Conservation (phyloP, 1,140 invertebrate genomes). For the Drosophila simulans region DNA sequence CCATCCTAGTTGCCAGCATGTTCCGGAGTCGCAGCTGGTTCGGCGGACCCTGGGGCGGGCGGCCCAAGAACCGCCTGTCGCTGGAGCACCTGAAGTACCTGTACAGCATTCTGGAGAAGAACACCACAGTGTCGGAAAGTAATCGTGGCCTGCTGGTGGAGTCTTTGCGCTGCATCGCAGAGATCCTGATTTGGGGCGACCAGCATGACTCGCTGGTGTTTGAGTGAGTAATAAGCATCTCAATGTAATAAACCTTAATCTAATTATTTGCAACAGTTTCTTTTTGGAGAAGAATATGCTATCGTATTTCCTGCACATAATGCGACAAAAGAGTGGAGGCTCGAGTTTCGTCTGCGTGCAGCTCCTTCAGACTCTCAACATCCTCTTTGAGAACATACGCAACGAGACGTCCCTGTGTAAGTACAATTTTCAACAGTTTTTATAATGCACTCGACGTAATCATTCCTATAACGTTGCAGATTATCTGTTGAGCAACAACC, state of each 20-base stretch:
- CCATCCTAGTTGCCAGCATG: conserved; percentile 85
- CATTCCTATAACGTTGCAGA: conserved; percentile 88
- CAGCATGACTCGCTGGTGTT: conserved; percentile 99
- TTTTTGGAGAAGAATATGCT: conserved; percentile 99
- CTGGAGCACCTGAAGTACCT: conserved; percentile 98
- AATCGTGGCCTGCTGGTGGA: conserved; percentile 98
- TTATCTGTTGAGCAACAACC: conserved; percentile 99
- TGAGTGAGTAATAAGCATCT: conserved; percentile 91
- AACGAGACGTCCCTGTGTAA: conserved; percentile 99
- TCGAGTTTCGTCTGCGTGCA: conserved; percentile 98
- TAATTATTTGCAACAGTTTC: conserved; percentile 88
- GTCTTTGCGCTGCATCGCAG: conserved; percentile 97
- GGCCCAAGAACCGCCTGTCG: conserved; percentile 98
- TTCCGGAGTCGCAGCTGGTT: conserved; percentile 95
- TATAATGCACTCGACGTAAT: not conserved
- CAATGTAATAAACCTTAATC: not conserved
- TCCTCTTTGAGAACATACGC: conserved; percentile 99
- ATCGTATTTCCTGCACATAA: conserved; percentile 98
- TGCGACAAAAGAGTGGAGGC: conserved; percentile 97
- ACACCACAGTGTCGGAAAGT: conserved; percentile 97
- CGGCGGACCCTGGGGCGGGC: conserved; percentile 91
- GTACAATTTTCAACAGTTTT: conserved; percentile 80
- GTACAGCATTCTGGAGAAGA: conserved; percentile 97
- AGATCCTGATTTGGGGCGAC: conserved; percentile 99
- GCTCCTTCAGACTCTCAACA: conserved; percentile 98